Evolutionary conservation across 2,113 vertebrate genomes (phyloP), one percentile per base, ranked within the genome.

Genomic region (Abramis brama): DNA sequence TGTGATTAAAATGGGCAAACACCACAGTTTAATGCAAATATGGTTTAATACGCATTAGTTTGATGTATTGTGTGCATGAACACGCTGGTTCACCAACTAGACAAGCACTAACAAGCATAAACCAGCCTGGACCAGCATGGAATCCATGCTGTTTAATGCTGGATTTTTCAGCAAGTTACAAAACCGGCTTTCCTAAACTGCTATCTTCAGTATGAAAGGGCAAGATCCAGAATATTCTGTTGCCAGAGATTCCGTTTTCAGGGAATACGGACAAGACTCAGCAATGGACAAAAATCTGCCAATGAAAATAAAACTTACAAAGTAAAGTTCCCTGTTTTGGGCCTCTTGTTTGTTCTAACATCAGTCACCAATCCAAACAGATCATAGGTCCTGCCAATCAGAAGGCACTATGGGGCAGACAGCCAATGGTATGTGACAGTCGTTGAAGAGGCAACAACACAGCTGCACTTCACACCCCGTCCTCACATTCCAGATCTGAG

Each of bases 401-500:
- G 76, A 27, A 59, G 64, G 11, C 76, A 19, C 30, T 39, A 2
- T 27, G 10, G n/a, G 6, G 60, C 71, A 59, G 52, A 19, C 75
- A 79, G 66, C 76, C 55, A 75, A 57, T 86, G 64, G 45, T 23
- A 50, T 85, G n/a, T 79, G 3, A 68, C 47, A 39, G 64, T 86
- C 5, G 25, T 6, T 71, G 7, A 71, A 23, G 80, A 83, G 75
- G 27, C 25, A 25, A 70, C 68, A 70, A 30, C 12, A 45, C 64
- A 55, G 79, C 47, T 79, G 62, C 84, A 64, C 84, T 86, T 82
- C 30, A 57, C 71, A 59, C n/a, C 39, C 57, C 13, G 55, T 59
- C 62, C 33, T 76, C 2, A n/a, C 82, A 85, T 87, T 87, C 83
- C 83, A 55, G 64, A 70, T 39, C 55, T 19, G 4, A 82, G 17